Conservation (phyloP, 1,140 invertebrate species). For the Trichonephila clavata region DNA sequence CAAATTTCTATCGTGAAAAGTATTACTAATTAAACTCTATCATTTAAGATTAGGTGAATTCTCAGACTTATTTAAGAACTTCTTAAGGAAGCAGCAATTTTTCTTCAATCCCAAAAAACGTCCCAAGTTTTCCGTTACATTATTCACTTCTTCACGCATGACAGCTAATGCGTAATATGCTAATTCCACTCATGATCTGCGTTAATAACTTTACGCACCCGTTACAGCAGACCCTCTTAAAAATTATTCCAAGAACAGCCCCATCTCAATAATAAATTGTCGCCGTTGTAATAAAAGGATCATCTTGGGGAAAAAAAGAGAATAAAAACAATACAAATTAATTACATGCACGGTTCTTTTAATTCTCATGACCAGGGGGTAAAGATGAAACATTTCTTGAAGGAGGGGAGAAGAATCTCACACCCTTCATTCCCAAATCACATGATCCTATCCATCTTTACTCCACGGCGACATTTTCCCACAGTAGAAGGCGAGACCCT, state of each 20-base stretch:
- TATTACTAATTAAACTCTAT: too few relatives aligned
- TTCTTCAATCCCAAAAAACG: too few relatives aligned
- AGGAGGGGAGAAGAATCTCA: background rate
- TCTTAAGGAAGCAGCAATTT: too few relatives aligned
- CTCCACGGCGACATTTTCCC: background rate
- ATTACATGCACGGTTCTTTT: background rate
- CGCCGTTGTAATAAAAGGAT: too few relatives aligned
- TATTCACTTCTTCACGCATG: background rate
- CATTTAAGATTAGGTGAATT: too few relatives aligned
- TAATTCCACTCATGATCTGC: background rate
- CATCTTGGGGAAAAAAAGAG: background rate
- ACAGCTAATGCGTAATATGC: background rate
- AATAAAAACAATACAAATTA: background rate
- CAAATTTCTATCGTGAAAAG: too few relatives aligned
- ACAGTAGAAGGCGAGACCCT: background rate
- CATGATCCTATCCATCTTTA: constrained; percentile 34
- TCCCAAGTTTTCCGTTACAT: background rate
- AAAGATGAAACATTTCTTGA: background rate
- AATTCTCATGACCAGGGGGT: background rate
- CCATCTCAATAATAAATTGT: background rate
- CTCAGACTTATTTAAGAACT: too few relatives aligned
- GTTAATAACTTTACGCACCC: background rate
- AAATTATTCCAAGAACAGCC: background rate
- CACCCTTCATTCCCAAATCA: constrained; percentile 14
- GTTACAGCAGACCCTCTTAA: background rate